These are phyloP conservation scores for Alosa sapidissima DNA, from an alignment of 2,797 vertebrate genomes.

Conservation along the genomic window DNA sequence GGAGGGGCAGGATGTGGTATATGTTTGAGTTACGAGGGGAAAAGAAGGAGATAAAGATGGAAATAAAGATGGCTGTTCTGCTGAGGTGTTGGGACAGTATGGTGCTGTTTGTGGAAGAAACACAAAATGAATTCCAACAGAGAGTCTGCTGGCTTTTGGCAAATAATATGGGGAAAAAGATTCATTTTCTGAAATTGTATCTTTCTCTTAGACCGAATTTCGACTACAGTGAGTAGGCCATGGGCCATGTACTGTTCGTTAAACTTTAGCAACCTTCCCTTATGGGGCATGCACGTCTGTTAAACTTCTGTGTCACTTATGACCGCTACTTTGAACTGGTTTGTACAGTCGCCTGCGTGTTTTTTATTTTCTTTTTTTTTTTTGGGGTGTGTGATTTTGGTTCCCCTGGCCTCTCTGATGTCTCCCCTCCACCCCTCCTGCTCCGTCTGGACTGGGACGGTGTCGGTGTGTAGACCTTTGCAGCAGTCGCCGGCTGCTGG, in stretches of 20 bases:
- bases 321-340: neutral
- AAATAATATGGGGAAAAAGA: conserved; percentile 55
- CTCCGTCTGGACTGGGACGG: conserved; percentile 55
- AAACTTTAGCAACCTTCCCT: neutral
- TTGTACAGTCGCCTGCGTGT: neutral
- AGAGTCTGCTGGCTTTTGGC: conserved; percentile 51
- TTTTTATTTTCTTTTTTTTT: conserved; percentile 8
- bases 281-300: neutral
- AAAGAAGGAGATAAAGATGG: neutral
- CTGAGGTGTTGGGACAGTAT: neutral
- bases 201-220: neutral
- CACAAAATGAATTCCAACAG: conserved; percentile 36
- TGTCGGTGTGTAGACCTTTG: conserved; percentile 74
- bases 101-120: neutral
- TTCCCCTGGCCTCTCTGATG: conserved; percentile 61
- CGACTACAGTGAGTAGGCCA: neutral
- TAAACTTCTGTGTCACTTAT: neutral
- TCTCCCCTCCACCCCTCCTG: conserved; percentile 55
- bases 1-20: neutral
- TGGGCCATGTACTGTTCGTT: conserved; percentile 4
- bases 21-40: neutral
- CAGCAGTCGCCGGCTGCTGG: conserved; percentile 77
- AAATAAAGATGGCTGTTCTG: neutral
- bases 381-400: conserved; percentile 65
- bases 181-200: conserved; percentile 45